Conservation (phyloP, 2,113 vertebrate genomes). For the Hippocampus abdominalis region DNA sequence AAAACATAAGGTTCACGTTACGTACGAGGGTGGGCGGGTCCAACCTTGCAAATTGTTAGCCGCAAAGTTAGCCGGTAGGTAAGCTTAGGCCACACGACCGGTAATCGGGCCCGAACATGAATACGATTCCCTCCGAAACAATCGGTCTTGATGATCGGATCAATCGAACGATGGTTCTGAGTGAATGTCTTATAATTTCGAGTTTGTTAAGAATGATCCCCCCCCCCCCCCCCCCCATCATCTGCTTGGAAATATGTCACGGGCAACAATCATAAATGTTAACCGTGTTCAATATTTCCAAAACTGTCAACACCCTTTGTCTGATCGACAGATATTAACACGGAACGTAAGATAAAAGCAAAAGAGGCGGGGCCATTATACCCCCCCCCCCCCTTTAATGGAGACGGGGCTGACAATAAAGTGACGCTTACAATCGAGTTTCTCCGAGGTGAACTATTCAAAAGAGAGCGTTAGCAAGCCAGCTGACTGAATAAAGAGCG, state of each 20-base stretch:
- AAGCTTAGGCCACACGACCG: too few relatives aligned
- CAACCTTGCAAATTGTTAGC: too few relatives aligned
- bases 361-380: constrained; percentile 17
- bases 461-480: constrained; percentile 26
- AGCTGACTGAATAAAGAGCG: constrained; percentile 35
- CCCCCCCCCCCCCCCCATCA: too few relatives aligned
- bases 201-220: neutral
- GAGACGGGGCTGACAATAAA: neutral
- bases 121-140: too few relatives aligned
- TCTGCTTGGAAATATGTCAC: too few relatives aligned
- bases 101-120: too few relatives aligned
- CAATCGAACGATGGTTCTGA: neutral
- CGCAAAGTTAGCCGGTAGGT: too few relatives aligned
- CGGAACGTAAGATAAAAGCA: constrained; percentile 18
- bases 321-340: neutral
- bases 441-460: constrained; percentile 15
- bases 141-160: too few relatives aligned
- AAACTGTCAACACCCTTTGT: neutral
- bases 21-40: too few relatives aligned
- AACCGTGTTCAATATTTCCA: neutral
- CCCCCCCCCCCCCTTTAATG: neutral
- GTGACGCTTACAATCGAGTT: neutral
- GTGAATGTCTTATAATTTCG: neutral
- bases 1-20: too few relatives aligned
- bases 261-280: neutral